Conservation (phyloP, 2,797 vertebrate genomes). For the Ibycter americanus region DNA sequence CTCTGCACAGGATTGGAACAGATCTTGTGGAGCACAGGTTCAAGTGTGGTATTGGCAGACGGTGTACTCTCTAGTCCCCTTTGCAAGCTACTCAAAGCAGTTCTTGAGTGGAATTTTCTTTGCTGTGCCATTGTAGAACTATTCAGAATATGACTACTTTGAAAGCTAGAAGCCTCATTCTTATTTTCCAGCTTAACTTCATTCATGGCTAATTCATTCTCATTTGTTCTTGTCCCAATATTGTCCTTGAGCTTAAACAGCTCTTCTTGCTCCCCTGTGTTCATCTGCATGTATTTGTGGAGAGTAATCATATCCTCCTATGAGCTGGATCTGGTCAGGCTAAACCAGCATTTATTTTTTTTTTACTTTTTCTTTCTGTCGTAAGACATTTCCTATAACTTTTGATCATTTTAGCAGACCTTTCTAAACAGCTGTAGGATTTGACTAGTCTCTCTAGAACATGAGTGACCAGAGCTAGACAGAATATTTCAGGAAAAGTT, state of each 20-base stretch:
- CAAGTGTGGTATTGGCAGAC: background rate
- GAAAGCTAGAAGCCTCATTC: background rate
- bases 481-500: background rate
- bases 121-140: background rate
- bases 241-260: background rate
- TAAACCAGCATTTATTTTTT: background rate
- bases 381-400: background rate
- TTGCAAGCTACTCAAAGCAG: background rate
- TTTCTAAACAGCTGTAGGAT: background rate
- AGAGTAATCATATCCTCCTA: background rate
- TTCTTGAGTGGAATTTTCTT: background rate
- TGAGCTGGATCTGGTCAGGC: background rate
- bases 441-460: background rate
- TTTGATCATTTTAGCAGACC: background rate
- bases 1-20: background rate
- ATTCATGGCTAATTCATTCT: background rate
- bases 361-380: background rate
- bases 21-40: background rate
- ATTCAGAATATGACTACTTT: background rate
- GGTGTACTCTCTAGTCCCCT: background rate
- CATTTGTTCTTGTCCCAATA: background rate
- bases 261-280: background rate
- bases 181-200: background rate
- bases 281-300: background rate
- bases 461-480: background rate